Evolutionary conservation across 2,797 vertebrate genomes (phyloP).

Genomic region (Pygocentrus nattereri): DNA sequence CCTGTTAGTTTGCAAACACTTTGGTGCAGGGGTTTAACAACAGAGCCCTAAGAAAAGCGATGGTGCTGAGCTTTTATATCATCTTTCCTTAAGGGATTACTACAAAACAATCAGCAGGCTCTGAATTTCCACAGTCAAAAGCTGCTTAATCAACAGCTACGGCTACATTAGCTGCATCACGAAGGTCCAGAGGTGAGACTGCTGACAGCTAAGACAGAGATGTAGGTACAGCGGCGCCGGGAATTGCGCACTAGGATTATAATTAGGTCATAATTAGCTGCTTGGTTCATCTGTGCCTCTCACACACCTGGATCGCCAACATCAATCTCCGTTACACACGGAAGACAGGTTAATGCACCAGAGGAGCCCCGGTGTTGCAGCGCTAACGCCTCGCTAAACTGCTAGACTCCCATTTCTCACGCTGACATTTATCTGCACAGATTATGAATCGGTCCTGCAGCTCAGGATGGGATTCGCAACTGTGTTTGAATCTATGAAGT

Average conservation of each 20-base stretch:
- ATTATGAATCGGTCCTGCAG: background rate
- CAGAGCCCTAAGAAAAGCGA: background rate
- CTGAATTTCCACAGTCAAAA: background rate
- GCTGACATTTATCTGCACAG: slow-evolving; percentile 1
- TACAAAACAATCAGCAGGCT: slow-evolving; percentile 17
- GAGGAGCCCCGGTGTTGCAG: background rate
- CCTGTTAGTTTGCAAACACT: slow-evolving; percentile 11
- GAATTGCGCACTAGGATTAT: slow-evolving; percentile 40
- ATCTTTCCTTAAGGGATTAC: slow-evolving; percentile 21
- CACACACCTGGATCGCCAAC: slow-evolving; percentile 49
- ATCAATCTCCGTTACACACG: slow-evolving; percentile 55
- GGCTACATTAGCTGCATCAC: background rate
- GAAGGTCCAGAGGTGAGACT: background rate
- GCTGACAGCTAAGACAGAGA: slow-evolving; percentile 28
- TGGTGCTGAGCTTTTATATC: background rate
- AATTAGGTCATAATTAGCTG: slow-evolving; percentile 60
- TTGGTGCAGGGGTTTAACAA: slow-evolving; percentile 9
- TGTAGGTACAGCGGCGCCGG: slow-evolving; percentile 7
- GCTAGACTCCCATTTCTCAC: slow-evolving; percentile 9
- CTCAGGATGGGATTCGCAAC: background rate
- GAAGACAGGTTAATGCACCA: background rate
- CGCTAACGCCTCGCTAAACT: background rate
- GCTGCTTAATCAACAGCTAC: slow-evolving; percentile 19
- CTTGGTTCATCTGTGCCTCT: slow-evolving; percentile 41
- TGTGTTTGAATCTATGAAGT: background rate